Base-by-base conservation (phyloP, 2,113 vertebrate genomes). In the Stegastes partitus region DNA sequence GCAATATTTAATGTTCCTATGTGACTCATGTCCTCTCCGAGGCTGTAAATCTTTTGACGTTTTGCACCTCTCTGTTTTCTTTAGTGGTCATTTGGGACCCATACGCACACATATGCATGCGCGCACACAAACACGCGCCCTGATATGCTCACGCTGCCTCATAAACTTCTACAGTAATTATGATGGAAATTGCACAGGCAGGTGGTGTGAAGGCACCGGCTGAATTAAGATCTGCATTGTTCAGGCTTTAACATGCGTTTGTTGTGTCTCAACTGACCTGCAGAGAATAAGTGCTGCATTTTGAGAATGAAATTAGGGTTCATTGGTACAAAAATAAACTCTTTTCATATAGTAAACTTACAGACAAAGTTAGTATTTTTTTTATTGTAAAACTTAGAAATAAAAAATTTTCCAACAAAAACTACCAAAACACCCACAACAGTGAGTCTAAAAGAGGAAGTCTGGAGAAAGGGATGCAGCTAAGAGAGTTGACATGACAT, bases 161-260 rank as follows among this genome's bases (percentile, higher is more conserved):
- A 74, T 83, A 83, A 85, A 77, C 47, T 44, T 85, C 81, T 80
- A 86, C 67, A 79, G 69, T 65, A 80, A 87, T 84, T 79, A 70
- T 69, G 47, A 83, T 87, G 42, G 65, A 75, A 87, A 75, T 75
- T 21, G 49, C 79, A 82, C 16, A 51, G 63, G 68, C 71, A 66
- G 71, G 66, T 76, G 69, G 66, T 77, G 59, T 23, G 56, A 61
- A 74, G 22, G 22, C 61, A 51, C 51, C 0, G 26, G 49, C 56
- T 65, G 22, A 79, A 58, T 76, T 22, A 11, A 8, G 39, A 50
- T 74, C 7, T 34, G 23, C 14, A 34, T 75, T 37, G 45, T 61
- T 77, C 25, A 76, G 28, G 53, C 11, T 66, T 66, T 57, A 66
- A 85, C 49, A 19, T 67, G 49, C 58, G 58, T 44, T 45, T 69